Evolutionary conservation across 2,113 vertebrate species (phyloP), one percentile per base, ranked within the genome.

Genomic region (Notarius quadriscutis): DNA sequence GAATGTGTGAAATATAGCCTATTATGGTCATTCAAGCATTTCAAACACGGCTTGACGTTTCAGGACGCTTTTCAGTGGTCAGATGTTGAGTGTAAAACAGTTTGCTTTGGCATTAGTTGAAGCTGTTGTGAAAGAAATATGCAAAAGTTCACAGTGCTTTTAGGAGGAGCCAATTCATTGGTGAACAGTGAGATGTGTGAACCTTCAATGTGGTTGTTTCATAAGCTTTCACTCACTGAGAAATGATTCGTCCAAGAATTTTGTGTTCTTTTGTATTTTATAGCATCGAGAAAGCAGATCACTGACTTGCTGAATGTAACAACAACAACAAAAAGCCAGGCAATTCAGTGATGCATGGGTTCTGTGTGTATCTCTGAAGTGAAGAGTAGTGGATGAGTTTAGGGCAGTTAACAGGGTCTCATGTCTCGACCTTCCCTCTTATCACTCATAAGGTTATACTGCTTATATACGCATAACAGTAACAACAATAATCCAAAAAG

Each of bases 31-130:
- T 18, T 51, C 27, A 78, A 65, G 55, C 27, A 53, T 78, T 78
- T 85, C 10, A 71, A 58, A 57, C 62, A 15, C n/a, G 27, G 25
- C 62, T 8, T n/a, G 17, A 62, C 34, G 30, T 48, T 60, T 62
- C 0, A 75, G 57, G 69, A 62, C 55, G 18, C 48, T 75, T 75
- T 69, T n/a, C 25, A 50, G 41, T 67, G 50, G 72, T 77, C 50
- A 65, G 72, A 67, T 79, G 74, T 65, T 41, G 57, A 65, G 27
- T 69, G 87, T n/a, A 25, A 69, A 77, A 34, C 25, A 17, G 67
- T 84, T 65, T 75, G 58, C 69, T 83, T 75, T 87, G 51, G 69
- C 55, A 6, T 82, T 83, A 27, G 55, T 50, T 34, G n/a, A 69
- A 67, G 62, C 30, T 25, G 75, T 53, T 80, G 85, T 57, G 30